Base-by-base conservation (phyloP, 2,888 invertebrate genomes). In the Brachyptera putata region DNA sequence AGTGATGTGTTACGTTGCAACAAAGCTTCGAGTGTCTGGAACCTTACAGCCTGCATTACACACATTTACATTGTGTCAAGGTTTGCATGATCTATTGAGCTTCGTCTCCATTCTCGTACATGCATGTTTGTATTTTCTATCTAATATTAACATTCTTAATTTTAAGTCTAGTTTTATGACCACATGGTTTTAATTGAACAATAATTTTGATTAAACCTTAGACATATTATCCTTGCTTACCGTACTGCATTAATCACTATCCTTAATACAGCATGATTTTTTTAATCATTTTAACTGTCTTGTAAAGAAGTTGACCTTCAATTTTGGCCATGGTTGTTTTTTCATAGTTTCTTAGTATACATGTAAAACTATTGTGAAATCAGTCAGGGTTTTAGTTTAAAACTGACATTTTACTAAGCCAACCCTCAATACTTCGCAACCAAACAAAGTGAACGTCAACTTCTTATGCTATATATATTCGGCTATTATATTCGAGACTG, bases 241-340 rank as follows among this genome's bases (percentile, higher is more conserved):
- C 46, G 46, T 22, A 7, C 9, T 46, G 46, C 46, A 46, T 46
- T 46, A 46, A 46, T 24, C 24, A 46, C n/a, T 11, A 21, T 46
- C 46, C 50, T 50, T 26, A 3, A 50, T 30, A 16, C 26, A n/a
- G 34, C 50, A 50, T 50, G 50, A 26, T 13, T 50, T 50, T 30
- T n/a, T 30, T 30, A 50, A n/a, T 26, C 26, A 25, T 58, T 60
- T 63, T 63, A 60, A 62, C 60, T 63, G 66, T 68, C 67, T 68
- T 80, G 85, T 89, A 88, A 89, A 90, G 90, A 90, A 91, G 90
- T 91, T 91, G 90, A 91, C 90, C 89, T 88, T 89, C 89, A 89
- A 90, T 90, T 86, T 87, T 86, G 86, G 87, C 88, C 86, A 86
- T 86, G 86, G 85, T 86, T 85, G 84, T 80, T 81, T 84, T 74